Base-by-base conservation (phyloP, 2,888 invertebrate genomes). In the Hydraecia micacea region DNA sequence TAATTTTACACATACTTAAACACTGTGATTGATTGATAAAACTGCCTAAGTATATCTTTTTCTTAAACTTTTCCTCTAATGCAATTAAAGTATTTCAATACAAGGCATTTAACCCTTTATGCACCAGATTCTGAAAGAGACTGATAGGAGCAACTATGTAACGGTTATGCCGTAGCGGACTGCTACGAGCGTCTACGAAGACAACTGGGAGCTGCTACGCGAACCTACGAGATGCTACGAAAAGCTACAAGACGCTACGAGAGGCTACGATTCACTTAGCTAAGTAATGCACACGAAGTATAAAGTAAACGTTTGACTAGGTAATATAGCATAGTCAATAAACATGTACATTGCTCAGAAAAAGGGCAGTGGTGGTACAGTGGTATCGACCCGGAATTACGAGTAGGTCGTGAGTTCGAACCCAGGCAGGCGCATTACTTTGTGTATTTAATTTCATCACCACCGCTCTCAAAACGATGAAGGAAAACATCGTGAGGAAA, bases 141-240 rank as follows among this genome's bases (percentile, higher is more conserved):
- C 39, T 36, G 21, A 3, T 8, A 66, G 36, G 6, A 32, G 7
- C 4, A 21, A 18, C 28, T 52, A 21, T 66, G n/a, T 42, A 62
- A 72, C 32, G 32, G 25, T 25, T 32, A 46, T 28, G n/a, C 2
- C 70, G 66, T 77, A 81, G 78, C 28, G n/a, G 13, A 21, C 36
- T 66, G 70, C 83, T 66, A 83, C 82, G 46, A 58, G 39, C 25
- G 55, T 46, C 74, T 80, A 80, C 83, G 76, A 55, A 75, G 75
- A 28, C n/a, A 32, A 52, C 8, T 21, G 28, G 11, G 55, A 36
- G 36, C 32, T 28, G 39, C 28, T 79, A 79, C 49, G 79, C 36
- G 7, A 18, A 25, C 18, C 68, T 79, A 79, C 39, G 4, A 46
- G n/a, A 15, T 7, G 21, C 36, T 60, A 75, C 58, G 36, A 36